These are phyloP conservation scores for Octopus bimaculoides DNA, from an alignment of 1,140 invertebrate species.

Conservation along the genomic window DNA sequence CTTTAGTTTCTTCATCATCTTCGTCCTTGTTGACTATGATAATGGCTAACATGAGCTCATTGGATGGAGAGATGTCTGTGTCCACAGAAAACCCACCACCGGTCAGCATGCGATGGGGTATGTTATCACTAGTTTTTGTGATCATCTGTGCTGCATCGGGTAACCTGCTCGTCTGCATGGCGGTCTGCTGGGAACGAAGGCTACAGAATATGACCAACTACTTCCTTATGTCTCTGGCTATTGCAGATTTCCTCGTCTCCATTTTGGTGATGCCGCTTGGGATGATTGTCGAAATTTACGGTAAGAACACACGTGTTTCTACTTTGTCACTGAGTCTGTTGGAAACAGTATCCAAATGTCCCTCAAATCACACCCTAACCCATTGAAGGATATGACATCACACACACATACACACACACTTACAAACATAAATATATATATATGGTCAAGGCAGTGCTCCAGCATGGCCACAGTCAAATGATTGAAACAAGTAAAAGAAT, in stretches of 20 bases:
- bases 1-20: not conserved
- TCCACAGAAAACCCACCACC: not conserved
- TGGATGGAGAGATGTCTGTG: not conserved
- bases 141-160: constrained; percentile 81
- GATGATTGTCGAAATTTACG: constrained; percentile 71
- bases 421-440: too few relatives aligned
- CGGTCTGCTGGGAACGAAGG: constrained; percentile 94
- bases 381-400: too few relatives aligned
- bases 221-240: constrained; percentile 94
- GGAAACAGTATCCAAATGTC: too few relatives aligned
- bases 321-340: too few relatives aligned
- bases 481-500: too few relatives aligned
- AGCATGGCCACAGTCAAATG: too few relatives aligned
- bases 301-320: constrained; percentile 32
- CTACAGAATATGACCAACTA: constrained; percentile 96
- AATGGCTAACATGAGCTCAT: not conserved
- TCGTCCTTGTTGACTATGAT: not conserved
- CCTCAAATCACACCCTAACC: too few relatives aligned
- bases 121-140: constrained; percentile 63
- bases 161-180: constrained; percentile 92
- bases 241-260: constrained; percentile 92
- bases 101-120: constrained; percentile 35
- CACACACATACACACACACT: too few relatives aligned
- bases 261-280: constrained; percentile 94
- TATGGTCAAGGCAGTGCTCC: too few relatives aligned